Conservation (phyloP, 2,113 vertebrate species). For the Chlorodrepanis virens region DNA sequence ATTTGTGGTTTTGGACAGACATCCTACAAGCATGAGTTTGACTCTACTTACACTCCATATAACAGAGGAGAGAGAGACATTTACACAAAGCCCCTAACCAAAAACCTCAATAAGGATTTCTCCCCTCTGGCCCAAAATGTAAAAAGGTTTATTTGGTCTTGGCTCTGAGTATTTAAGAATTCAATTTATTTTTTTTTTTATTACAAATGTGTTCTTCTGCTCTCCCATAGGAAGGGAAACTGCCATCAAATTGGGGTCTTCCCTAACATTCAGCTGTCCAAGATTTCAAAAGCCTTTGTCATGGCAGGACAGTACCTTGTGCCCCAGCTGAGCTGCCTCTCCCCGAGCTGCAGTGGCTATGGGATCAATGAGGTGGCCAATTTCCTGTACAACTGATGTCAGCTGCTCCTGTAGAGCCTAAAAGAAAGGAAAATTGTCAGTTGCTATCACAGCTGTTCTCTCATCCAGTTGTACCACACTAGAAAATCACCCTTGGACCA, state of each 20-base stretch:
- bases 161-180: background rate
- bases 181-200: background rate
- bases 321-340: slow-evolving; percentile 95
- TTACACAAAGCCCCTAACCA: background rate
- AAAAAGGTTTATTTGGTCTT: background rate
- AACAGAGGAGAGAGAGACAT: background rate
- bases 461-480: background rate
- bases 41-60: background rate
- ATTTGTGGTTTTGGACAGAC: background rate
- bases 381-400: slow-evolving; percentile 95
- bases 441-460: background rate
- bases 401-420: slow-evolving; percentile 97
- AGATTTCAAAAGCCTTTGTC: background rate
- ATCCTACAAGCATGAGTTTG: background rate
- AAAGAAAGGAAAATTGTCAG: background rate
- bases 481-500: background rate
- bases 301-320: slow-evolving; percentile 81
- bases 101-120: background rate
- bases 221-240: background rate
- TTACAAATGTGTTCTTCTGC: background rate
- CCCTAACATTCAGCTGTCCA: fast-evolving
- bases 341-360: slow-evolving; percentile 90
- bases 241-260: background rate
- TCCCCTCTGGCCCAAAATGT: background rate
- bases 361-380: slow-evolving; percentile 95